Evolutionary conservation across 2,888 invertebrate species (phyloP), one percentile per base, ranked within the genome.

Genomic region (Pediacus dermestoides): DNA sequence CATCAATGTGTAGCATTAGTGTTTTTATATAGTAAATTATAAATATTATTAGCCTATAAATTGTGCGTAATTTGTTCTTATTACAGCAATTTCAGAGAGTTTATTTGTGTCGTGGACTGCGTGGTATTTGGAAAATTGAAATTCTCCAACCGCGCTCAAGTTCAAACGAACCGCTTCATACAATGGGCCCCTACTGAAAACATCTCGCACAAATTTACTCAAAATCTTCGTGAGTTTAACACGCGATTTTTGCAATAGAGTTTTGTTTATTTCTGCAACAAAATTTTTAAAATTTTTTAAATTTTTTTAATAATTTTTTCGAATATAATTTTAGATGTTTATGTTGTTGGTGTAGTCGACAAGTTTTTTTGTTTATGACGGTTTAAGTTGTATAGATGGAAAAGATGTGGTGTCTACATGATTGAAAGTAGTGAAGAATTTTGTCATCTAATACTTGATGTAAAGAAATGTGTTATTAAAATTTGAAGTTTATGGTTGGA

Each of bases 31-130:
- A 28, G 48, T 41, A 52, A 62, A 57, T 60, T 63, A 63, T 62
- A 64, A 64, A 65, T 63, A 65, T 64, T 60, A 61, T 63, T 57
- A 58, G 53, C 54, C 58, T 58, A 64, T 64, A 65, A 65, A 66
- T 62, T 60, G 59, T 58, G 43, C 46, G 57, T 64, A 64, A 66
- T 64, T 63, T 60, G 60, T 63, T 61, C 60, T 63, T 63, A 64
- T 64, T 64, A 56, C 57, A 40, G 63, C 57, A 61, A 62, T 65
- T 63, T 61, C 44, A 52, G 51, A 39, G 48, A 55, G 57, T 55
- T 60, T 59, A 60, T 61, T 56, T 58, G 53, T 50, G 53, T 49
- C 47, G 50, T 42, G 51, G 53, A 53, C 52, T 52, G 55, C 48
- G 51, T 32, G 59, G 64, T 53, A 67, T 66, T 63, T 57, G 57